Conservation (phyloP, 1,140 invertebrate genomes). For the Caenorhabditis briggsae region DNA sequence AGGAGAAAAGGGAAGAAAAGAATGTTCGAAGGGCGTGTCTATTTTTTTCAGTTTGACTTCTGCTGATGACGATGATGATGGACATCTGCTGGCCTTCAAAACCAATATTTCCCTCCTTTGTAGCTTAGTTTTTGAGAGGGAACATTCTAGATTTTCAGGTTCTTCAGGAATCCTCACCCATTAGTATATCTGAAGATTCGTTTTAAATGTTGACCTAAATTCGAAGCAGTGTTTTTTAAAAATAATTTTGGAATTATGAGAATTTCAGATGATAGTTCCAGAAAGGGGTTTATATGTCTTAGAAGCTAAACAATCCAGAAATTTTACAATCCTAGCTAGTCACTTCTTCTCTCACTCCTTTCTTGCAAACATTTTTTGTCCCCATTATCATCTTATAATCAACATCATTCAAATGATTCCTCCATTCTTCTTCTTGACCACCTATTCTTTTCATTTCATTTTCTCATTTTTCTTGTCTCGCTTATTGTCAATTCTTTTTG, state of each 20-base stretch:
- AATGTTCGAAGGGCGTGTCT: constrained; percentile 27
- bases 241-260: neutral
- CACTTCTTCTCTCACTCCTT: neutral
- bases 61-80: too few relatives aligned
- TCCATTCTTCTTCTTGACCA: constrained; percentile 44
- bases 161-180: neutral
- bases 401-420: constrained; percentile 1
- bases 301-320: too few relatives aligned
- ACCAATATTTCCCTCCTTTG: neutral
- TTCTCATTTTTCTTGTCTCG: neutral
- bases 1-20: constrained; percentile 10
- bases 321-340: too few relatives aligned
- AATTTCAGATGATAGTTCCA: neutral
- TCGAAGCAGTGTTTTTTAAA: too few relatives aligned
- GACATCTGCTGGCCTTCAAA: neutral
- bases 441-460: neutral
- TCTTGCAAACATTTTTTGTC: constrained; percentile 37
- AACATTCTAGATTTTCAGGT: neutral
- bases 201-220: neutral
- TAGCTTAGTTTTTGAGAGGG: neutral
- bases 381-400: constrained; percentile 30
- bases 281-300: too few relatives aligned
- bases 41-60: constrained; percentile 19
- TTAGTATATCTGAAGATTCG: too few relatives aligned
- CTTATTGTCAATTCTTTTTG: neutral